These are phyloP conservation scores for Drosophila gaucha DNA, from an alignment of 2,888 invertebrate species.

Conservation along the genomic window DNA sequence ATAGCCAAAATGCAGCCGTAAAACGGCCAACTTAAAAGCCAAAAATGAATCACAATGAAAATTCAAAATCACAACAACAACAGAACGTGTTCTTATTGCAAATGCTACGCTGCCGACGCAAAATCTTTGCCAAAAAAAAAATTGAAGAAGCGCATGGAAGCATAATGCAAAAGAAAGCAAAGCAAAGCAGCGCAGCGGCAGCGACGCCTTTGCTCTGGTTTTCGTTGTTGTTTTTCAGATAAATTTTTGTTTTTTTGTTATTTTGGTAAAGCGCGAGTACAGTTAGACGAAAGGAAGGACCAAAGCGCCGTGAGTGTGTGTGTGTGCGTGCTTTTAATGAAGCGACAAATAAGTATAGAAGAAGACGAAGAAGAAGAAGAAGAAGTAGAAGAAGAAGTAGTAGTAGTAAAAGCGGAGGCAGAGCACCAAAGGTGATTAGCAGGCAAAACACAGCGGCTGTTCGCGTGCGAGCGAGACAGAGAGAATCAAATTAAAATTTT, in stretches of 20 bases:
- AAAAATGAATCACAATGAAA: conserved; percentile 59
- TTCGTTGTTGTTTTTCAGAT: conserved; percentile 19
- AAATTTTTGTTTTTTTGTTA: conserved; percentile 19
- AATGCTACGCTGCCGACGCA: conserved; percentile 19
- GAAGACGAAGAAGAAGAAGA: conserved; percentile 8
- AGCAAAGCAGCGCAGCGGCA: conserved; percentile 28
- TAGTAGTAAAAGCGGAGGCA: background rate
- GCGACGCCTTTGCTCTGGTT: conserved; percentile 19
- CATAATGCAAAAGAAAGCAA: conserved; percentile 9
- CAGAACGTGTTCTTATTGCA: conserved; percentile 44
- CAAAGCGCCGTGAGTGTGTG: conserved; percentile 15
- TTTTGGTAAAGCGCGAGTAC: conserved; percentile 28
- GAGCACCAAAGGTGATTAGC: conserved; percentile 49
- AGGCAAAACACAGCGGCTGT: conserved; percentile 19
- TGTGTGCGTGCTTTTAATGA: conserved; percentile 41
- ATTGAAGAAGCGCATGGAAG: conserved; percentile 21
- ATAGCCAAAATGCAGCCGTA: conserved; percentile 26
- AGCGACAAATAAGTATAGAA: conserved; percentile 37
- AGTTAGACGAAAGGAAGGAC: conserved; percentile 54
- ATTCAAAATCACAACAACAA: conserved; percentile 33
- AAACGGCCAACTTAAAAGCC: conserved; percentile 45
- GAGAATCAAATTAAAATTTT: conserved; percentile 25
- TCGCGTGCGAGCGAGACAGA: background rate
- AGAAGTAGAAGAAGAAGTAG: conserved; percentile 2
- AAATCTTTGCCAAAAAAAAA: conserved; percentile 33